These are phyloP conservation scores for Elachura formosa DNA, from an alignment of 2,113 vertebrate species.

Conservation along the genomic window DNA sequence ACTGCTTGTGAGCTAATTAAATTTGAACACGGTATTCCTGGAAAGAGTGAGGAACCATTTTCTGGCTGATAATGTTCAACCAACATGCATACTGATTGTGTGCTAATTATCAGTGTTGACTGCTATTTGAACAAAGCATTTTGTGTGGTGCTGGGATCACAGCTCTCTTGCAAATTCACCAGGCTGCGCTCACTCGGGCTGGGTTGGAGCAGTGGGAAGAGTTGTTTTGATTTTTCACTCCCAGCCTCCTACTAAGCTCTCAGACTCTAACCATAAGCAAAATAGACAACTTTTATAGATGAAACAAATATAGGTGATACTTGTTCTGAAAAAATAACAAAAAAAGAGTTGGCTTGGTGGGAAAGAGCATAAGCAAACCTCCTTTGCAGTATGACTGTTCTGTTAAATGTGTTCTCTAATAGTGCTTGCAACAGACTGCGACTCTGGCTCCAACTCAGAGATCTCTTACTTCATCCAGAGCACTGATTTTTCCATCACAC, in stretches of 20 bases:
- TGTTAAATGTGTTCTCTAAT: background rate
- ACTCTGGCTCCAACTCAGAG: slow-evolving; percentile 83
- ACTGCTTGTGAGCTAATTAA: slow-evolving; percentile 35
- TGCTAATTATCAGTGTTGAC: background rate
- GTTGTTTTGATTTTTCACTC: background rate
- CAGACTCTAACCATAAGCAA: background rate
- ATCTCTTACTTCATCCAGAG: slow-evolving; percentile 82
- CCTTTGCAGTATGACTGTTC: background rate
- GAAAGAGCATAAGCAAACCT: background rate
- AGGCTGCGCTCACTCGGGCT: fast-evolving
- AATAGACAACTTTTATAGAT: background rate
- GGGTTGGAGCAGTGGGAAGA: background rate
- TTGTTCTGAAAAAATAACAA: background rate
- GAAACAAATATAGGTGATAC: background rate
- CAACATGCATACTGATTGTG: background rate
- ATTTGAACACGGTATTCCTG: background rate
- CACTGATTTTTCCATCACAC: slow-evolving; percentile 80
- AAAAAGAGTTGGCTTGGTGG: background rate
- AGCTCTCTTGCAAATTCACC: background rate
- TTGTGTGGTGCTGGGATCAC: background rate
- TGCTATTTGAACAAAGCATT: background rate
- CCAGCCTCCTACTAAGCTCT: background rate
- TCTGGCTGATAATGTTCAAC: background rate
- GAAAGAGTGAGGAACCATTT: background rate
- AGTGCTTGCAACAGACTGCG: slow-evolving; percentile 87